Evolutionary conservation across 2,888 invertebrate species (phyloP).

Genomic region (Melanotus villosus): DNA sequence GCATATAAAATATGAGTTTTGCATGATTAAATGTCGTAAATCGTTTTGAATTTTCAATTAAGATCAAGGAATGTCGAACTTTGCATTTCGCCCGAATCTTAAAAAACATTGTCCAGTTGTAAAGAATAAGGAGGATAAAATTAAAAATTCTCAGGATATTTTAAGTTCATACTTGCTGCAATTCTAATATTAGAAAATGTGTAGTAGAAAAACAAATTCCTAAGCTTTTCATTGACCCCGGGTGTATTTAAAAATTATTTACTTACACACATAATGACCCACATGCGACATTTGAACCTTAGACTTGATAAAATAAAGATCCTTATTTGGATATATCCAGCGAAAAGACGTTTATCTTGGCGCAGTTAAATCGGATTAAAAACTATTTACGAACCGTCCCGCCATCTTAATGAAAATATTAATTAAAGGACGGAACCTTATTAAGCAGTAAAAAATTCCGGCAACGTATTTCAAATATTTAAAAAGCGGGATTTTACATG

Average conservation of each 20-base stretch:
- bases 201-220: slow-evolving; percentile 35
- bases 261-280: slow-evolving; percentile 6
- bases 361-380: slow-evolving; percentile 2
- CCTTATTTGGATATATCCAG: background rate
- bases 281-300: slow-evolving; percentile 13
- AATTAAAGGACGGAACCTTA: background rate
- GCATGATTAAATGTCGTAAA: too few species aligned
- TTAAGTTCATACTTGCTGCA: slow-evolving; percentile 10
- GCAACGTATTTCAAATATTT: slow-evolving; percentile 30
- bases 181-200: slow-evolving; percentile 23
- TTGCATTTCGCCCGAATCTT: background rate
- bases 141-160: slow-evolving; percentile 20
- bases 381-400: background rate
- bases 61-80: background rate
- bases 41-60: background rate
- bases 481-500: slow-evolving; percentile 22
- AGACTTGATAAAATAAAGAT: background rate
- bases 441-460: slow-evolving; percentile 17
- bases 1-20: too few species aligned
- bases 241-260: slow-evolving; percentile 9
- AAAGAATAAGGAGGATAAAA: slow-evolving; percentile 4
- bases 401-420: slow-evolving; percentile 21
- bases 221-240: slow-evolving; percentile 29
- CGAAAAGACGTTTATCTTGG: background rate
- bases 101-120: background rate